phyloP scores from a whole-genome alignment of 2,797 vertebrate genomes.

The Pangasius sanitwongsei region DNA sequence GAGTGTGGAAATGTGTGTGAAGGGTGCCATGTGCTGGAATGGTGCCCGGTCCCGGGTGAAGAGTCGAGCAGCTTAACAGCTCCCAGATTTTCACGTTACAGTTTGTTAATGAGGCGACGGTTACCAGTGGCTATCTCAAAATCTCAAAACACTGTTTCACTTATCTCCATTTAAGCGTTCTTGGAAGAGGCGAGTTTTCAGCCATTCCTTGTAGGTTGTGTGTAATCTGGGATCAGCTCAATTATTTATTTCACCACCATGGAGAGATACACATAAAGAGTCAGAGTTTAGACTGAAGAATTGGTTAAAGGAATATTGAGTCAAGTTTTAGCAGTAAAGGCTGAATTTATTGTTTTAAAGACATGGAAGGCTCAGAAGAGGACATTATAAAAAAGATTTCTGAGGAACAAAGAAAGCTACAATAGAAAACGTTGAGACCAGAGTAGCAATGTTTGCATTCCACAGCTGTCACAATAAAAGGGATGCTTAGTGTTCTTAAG shows the following conservation, averaged over 20 bases:
- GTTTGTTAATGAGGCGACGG: no score
- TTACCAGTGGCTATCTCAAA: background rate
- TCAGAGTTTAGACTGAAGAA: background rate
- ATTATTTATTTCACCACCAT: background rate
- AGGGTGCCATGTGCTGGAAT: background rate
- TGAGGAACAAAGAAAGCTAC: constrained; percentile 56
- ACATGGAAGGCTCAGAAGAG: constrained; percentile 59
- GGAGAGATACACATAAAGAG: background rate
- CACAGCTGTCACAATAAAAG: constrained; percentile 18
- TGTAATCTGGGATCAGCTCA: background rate
- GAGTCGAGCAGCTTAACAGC: no score
- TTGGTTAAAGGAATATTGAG: background rate
- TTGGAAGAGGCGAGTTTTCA: background rate
- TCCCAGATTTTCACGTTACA: no score
- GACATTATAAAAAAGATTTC: constrained; percentile 63
- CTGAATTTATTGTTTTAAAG: constrained; percentile 73
- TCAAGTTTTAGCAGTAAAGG: constrained; percentile 54
- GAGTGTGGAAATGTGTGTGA: background rate
- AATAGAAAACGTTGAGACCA: constrained; percentile 54
- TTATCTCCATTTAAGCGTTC: background rate
- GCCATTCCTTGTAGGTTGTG: background rate
- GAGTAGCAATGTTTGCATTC: constrained; percentile 52
- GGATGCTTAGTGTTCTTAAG: background rate
- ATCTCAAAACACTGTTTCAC: background rate
- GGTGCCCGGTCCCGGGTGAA: background rate